These are phyloP conservation scores for Minunthozetes semirufus DNA, from an alignment of 2,888 invertebrate species.

Conservation along the genomic window DNA sequence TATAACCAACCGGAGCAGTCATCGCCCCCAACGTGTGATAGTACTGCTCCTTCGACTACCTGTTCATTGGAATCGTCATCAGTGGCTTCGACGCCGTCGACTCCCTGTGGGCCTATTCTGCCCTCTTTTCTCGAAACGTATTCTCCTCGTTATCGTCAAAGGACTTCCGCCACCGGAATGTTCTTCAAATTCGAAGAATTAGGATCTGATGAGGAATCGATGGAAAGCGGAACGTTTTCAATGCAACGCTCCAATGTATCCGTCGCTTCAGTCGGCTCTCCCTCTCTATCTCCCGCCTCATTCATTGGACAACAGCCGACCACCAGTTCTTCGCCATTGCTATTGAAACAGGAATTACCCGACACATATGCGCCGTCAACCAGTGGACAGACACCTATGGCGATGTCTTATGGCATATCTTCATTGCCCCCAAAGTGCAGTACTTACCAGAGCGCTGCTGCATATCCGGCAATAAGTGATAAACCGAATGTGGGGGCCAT, in stretches of 20 bases:
- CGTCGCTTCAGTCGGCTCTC: neutral
- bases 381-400: slow-evolving; percentile 27
- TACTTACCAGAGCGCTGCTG: slow-evolving; percentile 3
- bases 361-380: slow-evolving; percentile 27
- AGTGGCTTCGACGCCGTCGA: slow-evolving; percentile 34
- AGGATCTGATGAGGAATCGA: slow-evolving; percentile 38
- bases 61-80: slow-evolving; percentile 2
- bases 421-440: slow-evolving; percentile 12
- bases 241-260: slow-evolving; percentile 7
- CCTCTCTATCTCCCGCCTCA: slow-evolving; percentile 35
- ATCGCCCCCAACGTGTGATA: slow-evolving; percentile 23
- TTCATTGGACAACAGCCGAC: neutral
- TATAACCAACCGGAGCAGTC: slow-evolving; percentile 22
- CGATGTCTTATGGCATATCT: slow-evolving; percentile 35
- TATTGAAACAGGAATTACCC: slow-evolving; percentile 29
- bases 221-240: slow-evolving; percentile 14
- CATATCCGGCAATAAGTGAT: slow-evolving; percentile 3
- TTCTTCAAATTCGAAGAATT: slow-evolving; percentile 44
- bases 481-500: slow-evolving; percentile 1
- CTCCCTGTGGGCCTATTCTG: slow-evolving; percentile 36
- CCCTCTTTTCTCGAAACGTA: slow-evolving; percentile 45
- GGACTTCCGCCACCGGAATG: slow-evolving; percentile 41
- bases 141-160: slow-evolving; percentile 50
- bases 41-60: neutral
- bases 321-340: neutral